A percentile compares a stretch with the other conserved stretches of the same genome.
Evolutionary conservation across 2,888 invertebrate genomes (phyloP).

Genomic region (Limenitis camilla): DNA sequence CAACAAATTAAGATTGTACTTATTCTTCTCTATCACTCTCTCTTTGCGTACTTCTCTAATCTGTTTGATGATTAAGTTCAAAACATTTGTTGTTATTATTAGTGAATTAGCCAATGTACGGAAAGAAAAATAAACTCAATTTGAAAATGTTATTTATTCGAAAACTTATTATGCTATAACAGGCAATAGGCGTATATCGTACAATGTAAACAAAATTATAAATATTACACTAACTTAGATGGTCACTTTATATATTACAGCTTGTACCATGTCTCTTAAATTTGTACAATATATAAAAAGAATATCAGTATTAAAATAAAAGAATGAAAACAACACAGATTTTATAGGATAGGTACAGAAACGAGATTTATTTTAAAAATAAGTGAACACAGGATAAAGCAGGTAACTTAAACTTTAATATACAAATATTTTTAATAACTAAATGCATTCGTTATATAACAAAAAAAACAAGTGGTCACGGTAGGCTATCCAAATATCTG

Average conservation of each 20-base stretch:
- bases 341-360: too few relatives aligned
- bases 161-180: slow-evolving; percentile 14
- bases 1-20: too few relatives aligned
- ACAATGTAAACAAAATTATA: slow-evolving; percentile 24
- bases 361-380: neutral
- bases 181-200: slow-evolving; percentile 17
- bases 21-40: too few relatives aligned
- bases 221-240: slow-evolving; percentile 22
- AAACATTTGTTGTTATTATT: too few relatives aligned
- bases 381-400: too few relatives aligned
- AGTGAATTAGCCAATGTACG: too few relatives aligned
- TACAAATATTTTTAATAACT: neutral
- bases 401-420: neutral
- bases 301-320: neutral
- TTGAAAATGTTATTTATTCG: slow-evolving; percentile 12
- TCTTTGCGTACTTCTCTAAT: too few relatives aligned
- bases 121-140: too few relatives aligned
- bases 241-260: slow-evolving; percentile 11
- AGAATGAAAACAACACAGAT: neutral
- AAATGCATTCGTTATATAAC: neutral
- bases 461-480: too few relatives aligned
- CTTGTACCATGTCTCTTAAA: slow-evolving; percentile 3
- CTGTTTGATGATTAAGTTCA: too few relatives aligned
- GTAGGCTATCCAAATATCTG: too few relatives aligned
- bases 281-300: neutral